A percentile compares a stretch with the other conserved stretches of the same genome.
Conservation (phyloP, 2,113 vertebrate genomes). For the Neolamprologus toae region DNA sequence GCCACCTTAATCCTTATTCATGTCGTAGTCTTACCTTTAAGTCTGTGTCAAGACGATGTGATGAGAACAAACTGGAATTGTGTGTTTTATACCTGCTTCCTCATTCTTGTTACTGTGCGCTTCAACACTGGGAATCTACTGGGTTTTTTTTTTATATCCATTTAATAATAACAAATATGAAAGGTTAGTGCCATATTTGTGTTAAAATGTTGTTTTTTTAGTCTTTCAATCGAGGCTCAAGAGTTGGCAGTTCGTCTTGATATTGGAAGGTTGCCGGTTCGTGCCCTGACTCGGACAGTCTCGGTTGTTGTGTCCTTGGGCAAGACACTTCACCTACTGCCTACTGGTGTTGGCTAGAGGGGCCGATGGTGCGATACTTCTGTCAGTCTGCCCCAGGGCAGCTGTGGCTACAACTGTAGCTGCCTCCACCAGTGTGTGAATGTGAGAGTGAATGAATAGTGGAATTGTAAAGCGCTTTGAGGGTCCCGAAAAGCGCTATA, state of each 20-base stretch:
- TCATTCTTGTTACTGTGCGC: neutral
- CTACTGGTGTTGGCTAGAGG: too few species aligned
- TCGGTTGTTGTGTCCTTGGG: neutral
- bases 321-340: too few species aligned
- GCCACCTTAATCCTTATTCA: neutral
- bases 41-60: neutral
- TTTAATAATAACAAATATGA: neutral
- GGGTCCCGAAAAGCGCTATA: too few species aligned
- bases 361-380: rapidly evolving
- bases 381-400: too few species aligned
- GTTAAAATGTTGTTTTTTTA: neutral
- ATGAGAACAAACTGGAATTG: neutral
- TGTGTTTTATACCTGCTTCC: neutral
- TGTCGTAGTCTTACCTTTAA: neutral
- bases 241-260: neutral
- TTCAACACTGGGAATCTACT: neutral
- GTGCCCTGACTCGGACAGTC: neutral
- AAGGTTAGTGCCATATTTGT: neutral
- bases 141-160: rapidly evolving
- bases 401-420: too few species aligned
- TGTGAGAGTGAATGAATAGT: too few species aligned
- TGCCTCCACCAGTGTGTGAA: too few species aligned
- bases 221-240: neutral
- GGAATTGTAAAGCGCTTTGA: too few species aligned
- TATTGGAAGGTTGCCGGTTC: neutral